A percentile compares a stretch with the other conserved stretches of the same genome.
Conservation (phyloP, 2,797 vertebrate genomes). For the Malurus leucopterus region DNA sequence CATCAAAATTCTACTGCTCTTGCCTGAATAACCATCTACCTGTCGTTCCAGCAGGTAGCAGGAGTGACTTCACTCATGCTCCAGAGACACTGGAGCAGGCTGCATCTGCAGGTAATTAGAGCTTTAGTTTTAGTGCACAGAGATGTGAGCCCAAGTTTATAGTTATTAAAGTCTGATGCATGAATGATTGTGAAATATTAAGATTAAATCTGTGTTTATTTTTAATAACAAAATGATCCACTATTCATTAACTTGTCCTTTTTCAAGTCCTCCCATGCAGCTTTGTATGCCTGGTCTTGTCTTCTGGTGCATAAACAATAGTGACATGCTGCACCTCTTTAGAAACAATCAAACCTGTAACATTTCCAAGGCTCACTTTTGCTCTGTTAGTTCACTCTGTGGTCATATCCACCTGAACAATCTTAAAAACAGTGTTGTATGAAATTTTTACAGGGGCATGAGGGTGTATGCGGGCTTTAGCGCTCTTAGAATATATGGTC, state of each 20-base stretch:
- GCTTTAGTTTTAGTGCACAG: background rate
- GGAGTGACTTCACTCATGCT: background rate
- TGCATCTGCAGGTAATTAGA: conserved; percentile 30
- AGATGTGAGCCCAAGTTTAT: conserved; percentile 27
- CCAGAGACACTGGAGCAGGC: background rate
- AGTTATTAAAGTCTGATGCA: conserved; percentile 43
- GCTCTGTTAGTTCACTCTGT: background rate
- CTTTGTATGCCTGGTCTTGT: conserved; percentile 3
- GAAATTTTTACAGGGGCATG: background rate
- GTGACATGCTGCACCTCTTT: background rate
- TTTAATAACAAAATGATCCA: conserved; percentile 40
- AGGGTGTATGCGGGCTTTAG: background rate
- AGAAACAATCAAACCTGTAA: background rate
- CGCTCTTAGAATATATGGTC: background rate
- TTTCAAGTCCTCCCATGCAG: background rate
- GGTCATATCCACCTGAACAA: background rate
- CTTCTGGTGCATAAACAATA: background rate
- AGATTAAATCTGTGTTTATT: conserved; percentile 52
- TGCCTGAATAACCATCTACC: conserved; percentile 45
- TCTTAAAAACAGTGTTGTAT: background rate
- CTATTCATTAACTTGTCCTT: conserved; percentile 14
- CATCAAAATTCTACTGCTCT: conserved; percentile 48
- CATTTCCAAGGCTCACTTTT: background rate
- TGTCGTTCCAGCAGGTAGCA: conserved; percentile 25
- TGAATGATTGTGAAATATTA: conserved; percentile 31